Base-by-base conservation (phyloP, 2,797 vertebrate genomes). In the Microcaecilia unicolor region DNA sequence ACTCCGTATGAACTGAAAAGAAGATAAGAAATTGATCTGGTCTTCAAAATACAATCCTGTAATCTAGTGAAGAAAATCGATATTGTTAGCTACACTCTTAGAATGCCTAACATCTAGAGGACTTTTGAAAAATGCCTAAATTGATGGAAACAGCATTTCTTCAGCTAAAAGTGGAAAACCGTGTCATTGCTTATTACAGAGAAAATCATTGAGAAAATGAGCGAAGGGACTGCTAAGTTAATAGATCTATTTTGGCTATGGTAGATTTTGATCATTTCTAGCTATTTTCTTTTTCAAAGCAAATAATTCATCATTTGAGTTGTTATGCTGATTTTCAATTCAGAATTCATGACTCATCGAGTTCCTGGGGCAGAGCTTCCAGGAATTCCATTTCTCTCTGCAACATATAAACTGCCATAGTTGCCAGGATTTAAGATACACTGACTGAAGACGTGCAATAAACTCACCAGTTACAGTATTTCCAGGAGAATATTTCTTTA, bases 251-350 rank as follows among this genome's bases (percentile, higher is more conserved):
- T 37, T n/a, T 7, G 4, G 26, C 49, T 36, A 41, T 15, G 9
- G 37, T 50, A 29, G 6, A 19, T 49, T 53, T 31, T 42, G 30
- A 25, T 54, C 3, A 29, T 65, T 54, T 38, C 53, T 42, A 10
- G 51, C 28, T 53, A 20, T 52, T 57, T 57, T 48, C 29, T 40
- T 37, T 64, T 58, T 58, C 49, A 51, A 58, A 34, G 31, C 24
- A 24, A 30, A 50, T 42, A 67, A 68, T 49, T 56, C 64, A 54
- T 46, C 62, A 20, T 4, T 26, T 22, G 57, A 42, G 25, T 20
- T 38, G 10, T 26, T n/a, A 33, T 46, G 10, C 26, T 32, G 28
- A 33, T 62, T 29, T 44, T 48, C 28, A 25, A 37, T 55, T 52
- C 2, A 42, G 44, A 64, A 64, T 30, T 38, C 15, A 44, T 3